phyloP scores from a whole-genome alignment of 2,797 vertebrate genomes.

The Halcyon chelicuti region DNA sequence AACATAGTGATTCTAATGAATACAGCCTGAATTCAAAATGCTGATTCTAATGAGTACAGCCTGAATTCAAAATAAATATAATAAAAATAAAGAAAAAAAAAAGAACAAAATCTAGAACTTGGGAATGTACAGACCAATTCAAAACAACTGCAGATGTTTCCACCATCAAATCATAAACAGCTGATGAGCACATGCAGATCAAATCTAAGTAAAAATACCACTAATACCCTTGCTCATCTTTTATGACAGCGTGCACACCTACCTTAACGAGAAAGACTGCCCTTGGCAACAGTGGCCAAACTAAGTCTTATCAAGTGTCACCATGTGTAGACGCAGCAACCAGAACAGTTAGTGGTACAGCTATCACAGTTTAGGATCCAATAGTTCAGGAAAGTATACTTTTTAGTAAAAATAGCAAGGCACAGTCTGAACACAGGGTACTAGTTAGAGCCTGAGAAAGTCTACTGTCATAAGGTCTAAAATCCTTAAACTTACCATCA shows the following conservation, averaged over 20 bases:
- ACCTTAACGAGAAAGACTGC: not conserved
- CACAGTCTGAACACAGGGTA: not conserved
- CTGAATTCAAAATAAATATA: too few species aligned
- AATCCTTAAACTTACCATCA: not conserved
- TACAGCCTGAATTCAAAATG: too few species aligned
- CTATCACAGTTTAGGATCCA: not conserved
- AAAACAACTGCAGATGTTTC: not conserved
- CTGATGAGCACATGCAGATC: not conserved
- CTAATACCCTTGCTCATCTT: not conserved
- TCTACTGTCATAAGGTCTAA: fast-evolving
- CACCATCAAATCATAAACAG: not conserved
- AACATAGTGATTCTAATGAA: not conserved
- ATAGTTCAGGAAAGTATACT: not conserved
- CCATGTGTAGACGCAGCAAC: not conserved
- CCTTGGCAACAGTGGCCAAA: not conserved
- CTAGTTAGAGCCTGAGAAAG: not conserved
- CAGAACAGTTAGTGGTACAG: not conserved
- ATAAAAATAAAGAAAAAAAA: too few species aligned
- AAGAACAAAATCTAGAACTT: not conserved
- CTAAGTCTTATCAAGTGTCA: not conserved
- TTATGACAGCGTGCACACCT: not conserved
- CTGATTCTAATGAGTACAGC: too few species aligned
- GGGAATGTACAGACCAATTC: not conserved
- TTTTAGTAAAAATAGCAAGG: not conserved
- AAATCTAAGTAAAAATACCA: not conserved